Evolutionary conservation across 2,113 vertebrate genomes (phyloP), one percentile per base, ranked within the genome.

Genomic region (Tretioscincus oriximinensis): DNA sequence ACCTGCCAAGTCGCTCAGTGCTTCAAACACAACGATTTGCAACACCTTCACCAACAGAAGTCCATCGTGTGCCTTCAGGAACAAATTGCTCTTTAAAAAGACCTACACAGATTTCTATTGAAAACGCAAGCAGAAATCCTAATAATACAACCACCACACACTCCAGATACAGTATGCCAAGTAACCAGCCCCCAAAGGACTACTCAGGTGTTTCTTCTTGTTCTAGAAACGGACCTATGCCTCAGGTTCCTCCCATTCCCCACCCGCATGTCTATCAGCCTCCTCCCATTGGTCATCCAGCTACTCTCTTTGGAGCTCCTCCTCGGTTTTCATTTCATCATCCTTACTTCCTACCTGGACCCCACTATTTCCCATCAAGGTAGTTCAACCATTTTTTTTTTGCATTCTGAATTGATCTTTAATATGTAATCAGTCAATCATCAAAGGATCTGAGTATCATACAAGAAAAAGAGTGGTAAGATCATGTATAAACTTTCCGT

Each of bases 331-430:
- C 91, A 3, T 95, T 92, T 90, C 87, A 90, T 78, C 91, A 94
- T 49, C 87, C 94, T 61, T 94, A 92, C 73, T 94, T 94, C 82
- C 81, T 95, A 67, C 90, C 94, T 73, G 93, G 93, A 89, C 89
- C 93, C 86, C 93, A 93, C 86, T 95, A 88, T 87, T 93, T 95
- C 77, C 89, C 88, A 16, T 89, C 94, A 93, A 96, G 96, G 97
- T 97, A 93, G 96, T 64, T 64, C 65, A 89, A 72, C 2, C 29
- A 3, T 80, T 71, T 51, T 28, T 75, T 83, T 87, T 75, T 83
- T 87, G 7, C 51, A 1, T 79, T 73, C 4, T 45, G 73, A 3
- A 85, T n/a, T 86, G 41, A 80, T 16, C 4, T 49, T 20, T 73
- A 7, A 16, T 77, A 20, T 84, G 12, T 35, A 58, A 73, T 69